Evolutionary conservation across 1,140 invertebrate species (phyloP), one percentile per base, ranked within the genome.

Genomic region (Zaprionus vittiger): DNA sequence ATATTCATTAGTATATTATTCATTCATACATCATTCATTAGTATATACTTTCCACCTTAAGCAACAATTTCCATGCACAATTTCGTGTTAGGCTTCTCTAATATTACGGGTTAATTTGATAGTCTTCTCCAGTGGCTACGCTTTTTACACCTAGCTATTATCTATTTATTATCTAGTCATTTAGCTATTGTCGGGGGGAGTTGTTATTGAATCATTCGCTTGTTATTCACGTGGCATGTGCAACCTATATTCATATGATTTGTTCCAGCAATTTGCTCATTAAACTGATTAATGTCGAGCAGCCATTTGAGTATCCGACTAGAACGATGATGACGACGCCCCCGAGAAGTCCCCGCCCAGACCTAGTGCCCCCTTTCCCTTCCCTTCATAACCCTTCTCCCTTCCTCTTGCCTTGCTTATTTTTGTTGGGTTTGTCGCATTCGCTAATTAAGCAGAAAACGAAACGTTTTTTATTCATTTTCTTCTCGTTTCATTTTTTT

Each of bases 391-490:
- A 38, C 37, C 37, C 37, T 38, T 38, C 41, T 15, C 11, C 20
- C 22, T 4, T 2, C 11, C 47, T 9, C 4, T 24, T 12, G 20
- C 1, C 3, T 4, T 82, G 68, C 77, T 91, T 85, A 85, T 84
- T 87, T 89, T 79, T 59, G 79, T 75, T 89, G 85, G 85, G 81
- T 89, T 90, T 89, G 85, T 89, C 79, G 84, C 81, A 73, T 47
- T 90, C 75, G 79, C 84, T 89, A 89, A 89, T 89, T 89, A 90
- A 89, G 72, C 80, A 76, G 79, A 80, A 81, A 56, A 80, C 54
- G 34, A 64, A 69, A 37, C 63, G 74, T 64, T 80, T 69, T 80
- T 17, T 24, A 26, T 62, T 31, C 31, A 34, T 71, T 38, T 67
- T 52, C 17, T n/a, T 81, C 44, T 24, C 47, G 62, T 20, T 38